These are phyloP conservation scores for Drosophila willistoni DNA, from an alignment of 1,140 invertebrate species.

Conservation along the genomic window DNA sequence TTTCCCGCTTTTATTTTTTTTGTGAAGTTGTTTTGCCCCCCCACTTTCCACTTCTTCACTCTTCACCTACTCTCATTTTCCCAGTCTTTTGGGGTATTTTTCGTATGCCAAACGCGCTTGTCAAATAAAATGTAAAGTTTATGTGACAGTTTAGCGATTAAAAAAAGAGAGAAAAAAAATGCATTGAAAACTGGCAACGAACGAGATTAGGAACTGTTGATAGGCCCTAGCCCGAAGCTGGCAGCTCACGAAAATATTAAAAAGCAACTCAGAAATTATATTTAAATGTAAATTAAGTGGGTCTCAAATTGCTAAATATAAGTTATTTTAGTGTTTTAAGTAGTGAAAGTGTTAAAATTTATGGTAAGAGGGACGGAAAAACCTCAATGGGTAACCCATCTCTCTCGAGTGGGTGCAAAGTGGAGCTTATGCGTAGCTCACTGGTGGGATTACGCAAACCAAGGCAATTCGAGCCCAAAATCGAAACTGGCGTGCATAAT, in stretches of 20 bases:
- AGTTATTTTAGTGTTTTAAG: constrained; percentile 78
- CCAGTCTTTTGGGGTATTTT: constrained; percentile 21
- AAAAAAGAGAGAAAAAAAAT: constrained; percentile 38
- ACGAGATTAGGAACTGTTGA: constrained; percentile 70
- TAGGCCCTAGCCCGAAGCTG: constrained; percentile 9
- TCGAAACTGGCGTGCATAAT: constrained; percentile 30
- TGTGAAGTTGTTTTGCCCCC: constrained; percentile 10
- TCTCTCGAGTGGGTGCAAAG: constrained; percentile 56
- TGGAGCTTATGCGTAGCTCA: constrained; percentile 10
- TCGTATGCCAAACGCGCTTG: constrained; percentile 70
- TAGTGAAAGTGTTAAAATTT: constrained; percentile 63
- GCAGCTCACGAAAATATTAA: constrained; percentile 53
- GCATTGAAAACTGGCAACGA: constrained; percentile 69
- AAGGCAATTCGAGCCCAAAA: background rate
- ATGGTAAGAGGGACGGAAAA: background rate
- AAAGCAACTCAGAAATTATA: constrained; percentile 61
- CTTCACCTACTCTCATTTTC: constrained; percentile 6
- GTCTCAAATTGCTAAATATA: constrained; percentile 72
- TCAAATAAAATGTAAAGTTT: constrained; percentile 79
- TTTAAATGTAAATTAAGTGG: constrained; percentile 74
- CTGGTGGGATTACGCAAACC: constrained; percentile 28
- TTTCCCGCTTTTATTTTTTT: constrained; percentile 9
- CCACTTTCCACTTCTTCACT: background rate
- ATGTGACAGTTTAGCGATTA: constrained; percentile 81
- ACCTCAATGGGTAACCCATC: constrained; percentile 1